Conservation (phyloP, 2,888 invertebrate species). For the Slavum lentiscoides region DNA sequence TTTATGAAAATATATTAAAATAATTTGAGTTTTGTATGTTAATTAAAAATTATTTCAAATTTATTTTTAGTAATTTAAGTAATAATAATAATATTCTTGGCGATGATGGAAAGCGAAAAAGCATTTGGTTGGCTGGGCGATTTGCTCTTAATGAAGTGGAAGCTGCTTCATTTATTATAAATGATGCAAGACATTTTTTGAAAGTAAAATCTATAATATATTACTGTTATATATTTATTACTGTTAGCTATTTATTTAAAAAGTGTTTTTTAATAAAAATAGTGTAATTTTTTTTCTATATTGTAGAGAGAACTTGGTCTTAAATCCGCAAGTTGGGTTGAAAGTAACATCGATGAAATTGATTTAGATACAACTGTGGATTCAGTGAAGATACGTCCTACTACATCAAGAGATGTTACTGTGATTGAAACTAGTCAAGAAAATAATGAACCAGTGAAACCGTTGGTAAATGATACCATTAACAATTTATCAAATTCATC, state of each 20-base stretch:
- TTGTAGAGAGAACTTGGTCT: constrained; percentile 57
- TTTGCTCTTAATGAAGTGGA: constrained; percentile 79
- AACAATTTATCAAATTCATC: constrained; percentile 13
- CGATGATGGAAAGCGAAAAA: constrained; percentile 71
- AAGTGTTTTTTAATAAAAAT: neutral
- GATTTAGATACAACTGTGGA: constrained; percentile 18
- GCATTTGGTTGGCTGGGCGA: constrained; percentile 77
- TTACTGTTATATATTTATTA: neutral
- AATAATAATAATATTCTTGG: constrained; percentile 72
- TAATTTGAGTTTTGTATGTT: neutral
- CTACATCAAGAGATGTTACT: constrained; percentile 35
- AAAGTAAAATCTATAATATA: constrained; percentile 59
- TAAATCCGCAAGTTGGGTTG: constrained; percentile 55
- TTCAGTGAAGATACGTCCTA: constrained; percentile 35
- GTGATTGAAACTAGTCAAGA: constrained; percentile 50
- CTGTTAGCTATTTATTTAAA: neutral
- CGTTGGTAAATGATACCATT: constrained; percentile 16
- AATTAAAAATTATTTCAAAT: neutral
- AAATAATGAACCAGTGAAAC: constrained; percentile 1
- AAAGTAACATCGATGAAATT: constrained; percentile 30
- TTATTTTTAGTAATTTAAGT: constrained; percentile 61
- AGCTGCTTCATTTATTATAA: constrained; percentile 77
- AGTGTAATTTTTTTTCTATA: neutral
- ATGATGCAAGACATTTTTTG: constrained; percentile 74
- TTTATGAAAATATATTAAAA: neutral